Evolutionary conservation across 1,140 invertebrate species (phyloP), one percentile per base, ranked within the genome.

Genomic region (Sinella curviseta): DNA sequence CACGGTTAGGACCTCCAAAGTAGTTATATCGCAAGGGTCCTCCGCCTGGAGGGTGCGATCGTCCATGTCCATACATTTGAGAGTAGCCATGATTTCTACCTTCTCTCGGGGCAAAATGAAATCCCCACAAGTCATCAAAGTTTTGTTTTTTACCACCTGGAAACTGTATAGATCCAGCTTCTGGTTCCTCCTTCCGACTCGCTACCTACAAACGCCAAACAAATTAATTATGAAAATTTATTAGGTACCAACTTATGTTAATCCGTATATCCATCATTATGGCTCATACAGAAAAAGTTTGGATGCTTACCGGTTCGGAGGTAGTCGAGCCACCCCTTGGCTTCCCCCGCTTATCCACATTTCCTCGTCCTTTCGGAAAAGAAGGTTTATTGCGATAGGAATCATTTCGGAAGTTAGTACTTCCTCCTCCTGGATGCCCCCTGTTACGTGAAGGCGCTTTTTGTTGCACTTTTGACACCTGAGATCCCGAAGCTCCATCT

Each of bases 91-190:
- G 76, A 76, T n/a, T 78, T 26, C 80, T 74, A 55, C 70, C 28
- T 12, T 91, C 90, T 55, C 92, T 88, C 83, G 93, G 89, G 76
- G 91, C 89, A 87, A 92, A 92, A 87, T 92, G 91, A 89, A 96
- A 92, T 89, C 65, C 97, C 97, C 82, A 97, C 90, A 90, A 97
- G 91, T 90, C 94, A 88, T 94, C 96, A 87, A 95, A 89, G 88
- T 94, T 96, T 89, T 93, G 93, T 89, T 97, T 96, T 88, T 95
- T 96, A 86, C 93, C 94, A 88, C 93, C 93, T 87, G 90, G 91
- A 85, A 90, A 87, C 89, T 93, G 91, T 83, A 94, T 90, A 87
- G 93, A 94, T 88, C 93, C 94, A 86, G 91, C 88, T 90, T 96
- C 94, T 87, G 91, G 77, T 20, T 67, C 90, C 83, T 91, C 90